Evolutionary conservation across 1,140 invertebrate genomes (phyloP).

Genomic region (Cherax quadricarinatus): DNA sequence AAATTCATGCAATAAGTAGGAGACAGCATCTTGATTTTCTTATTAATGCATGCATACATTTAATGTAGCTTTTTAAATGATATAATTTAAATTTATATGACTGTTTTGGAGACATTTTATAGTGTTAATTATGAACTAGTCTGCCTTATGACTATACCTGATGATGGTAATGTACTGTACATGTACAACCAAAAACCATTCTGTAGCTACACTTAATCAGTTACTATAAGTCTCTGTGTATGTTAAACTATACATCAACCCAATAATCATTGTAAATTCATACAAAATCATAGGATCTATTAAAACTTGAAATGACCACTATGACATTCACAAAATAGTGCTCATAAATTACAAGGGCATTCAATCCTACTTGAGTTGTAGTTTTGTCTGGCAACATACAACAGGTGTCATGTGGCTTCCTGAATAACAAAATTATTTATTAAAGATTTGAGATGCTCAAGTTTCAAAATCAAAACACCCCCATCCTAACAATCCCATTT

Average conservation of each 20-base stretch:
- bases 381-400: background rate
- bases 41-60: background rate
- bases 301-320: too few relatives aligned
- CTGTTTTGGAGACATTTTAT: background rate
- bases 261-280: too few relatives aligned
- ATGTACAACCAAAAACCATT: too few relatives aligned
- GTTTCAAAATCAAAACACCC: constrained; percentile 33
- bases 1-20: too few relatives aligned
- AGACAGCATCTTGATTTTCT: background rate
- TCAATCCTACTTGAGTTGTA: background rate
- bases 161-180: background rate
- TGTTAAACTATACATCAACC: too few relatives aligned
- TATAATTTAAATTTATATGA: background rate
- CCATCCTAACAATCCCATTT: background rate
- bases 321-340: background rate
- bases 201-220: too few relatives aligned
- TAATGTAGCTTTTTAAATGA: background rate
- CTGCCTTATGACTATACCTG: background rate
- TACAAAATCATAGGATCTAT: too few relatives aligned
- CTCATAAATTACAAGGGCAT: background rate
- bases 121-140: background rate
- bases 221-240: too few relatives aligned
- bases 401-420: constrained; percentile 1
- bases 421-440: background rate
- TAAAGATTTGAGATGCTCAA: constrained; percentile 19